Conservation (phyloP, 2,888 invertebrate species). For the Agriopis aurantiaria region DNA sequence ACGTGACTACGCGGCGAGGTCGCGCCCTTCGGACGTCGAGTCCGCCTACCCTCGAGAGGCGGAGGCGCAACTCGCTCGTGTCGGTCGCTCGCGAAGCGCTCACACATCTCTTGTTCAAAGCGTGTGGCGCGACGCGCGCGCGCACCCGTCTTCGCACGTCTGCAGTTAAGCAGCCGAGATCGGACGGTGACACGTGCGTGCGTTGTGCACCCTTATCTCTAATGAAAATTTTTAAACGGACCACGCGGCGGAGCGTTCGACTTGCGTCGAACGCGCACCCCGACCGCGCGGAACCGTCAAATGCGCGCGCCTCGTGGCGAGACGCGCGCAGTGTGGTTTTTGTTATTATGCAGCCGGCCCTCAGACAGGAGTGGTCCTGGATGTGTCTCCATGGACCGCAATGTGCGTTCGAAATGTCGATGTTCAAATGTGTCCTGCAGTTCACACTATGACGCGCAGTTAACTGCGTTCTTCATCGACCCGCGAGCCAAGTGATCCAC, state of each 20-base stretch:
- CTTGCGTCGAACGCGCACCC: too few relatives aligned
- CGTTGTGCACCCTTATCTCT: too few relatives aligned
- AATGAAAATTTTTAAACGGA: conserved; percentile 43
- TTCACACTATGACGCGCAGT: conserved; percentile 77
- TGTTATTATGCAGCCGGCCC: conserved; percentile 63
- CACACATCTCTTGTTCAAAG: too few relatives aligned
- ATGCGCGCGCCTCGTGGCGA: conserved; percentile 46
- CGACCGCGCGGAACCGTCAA: conserved; percentile 46
- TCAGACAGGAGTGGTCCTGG: conserved; percentile 81
- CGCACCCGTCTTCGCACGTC: too few relatives aligned
- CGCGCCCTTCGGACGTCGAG: too few relatives aligned
- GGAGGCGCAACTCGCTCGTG: too few relatives aligned
- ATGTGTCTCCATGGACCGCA: conserved; percentile 80
- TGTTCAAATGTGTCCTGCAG: conserved; percentile 85
- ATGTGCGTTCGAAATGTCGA: conserved; percentile 88
- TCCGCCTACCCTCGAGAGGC: too few relatives aligned
- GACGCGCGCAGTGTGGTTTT: conserved; percentile 45
- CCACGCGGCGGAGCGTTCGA: not conserved
- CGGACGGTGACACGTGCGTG: too few relatives aligned
- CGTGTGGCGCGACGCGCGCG: too few relatives aligned
- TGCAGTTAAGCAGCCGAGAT: too few relatives aligned
- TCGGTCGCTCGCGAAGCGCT: too few relatives aligned
- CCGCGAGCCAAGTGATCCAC: conserved; percentile 87
- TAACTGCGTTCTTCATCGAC: conserved; percentile 64
- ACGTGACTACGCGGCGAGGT: too few relatives aligned